Conservation (phyloP, 2,113 vertebrate genomes). For the Columba livia region DNA sequence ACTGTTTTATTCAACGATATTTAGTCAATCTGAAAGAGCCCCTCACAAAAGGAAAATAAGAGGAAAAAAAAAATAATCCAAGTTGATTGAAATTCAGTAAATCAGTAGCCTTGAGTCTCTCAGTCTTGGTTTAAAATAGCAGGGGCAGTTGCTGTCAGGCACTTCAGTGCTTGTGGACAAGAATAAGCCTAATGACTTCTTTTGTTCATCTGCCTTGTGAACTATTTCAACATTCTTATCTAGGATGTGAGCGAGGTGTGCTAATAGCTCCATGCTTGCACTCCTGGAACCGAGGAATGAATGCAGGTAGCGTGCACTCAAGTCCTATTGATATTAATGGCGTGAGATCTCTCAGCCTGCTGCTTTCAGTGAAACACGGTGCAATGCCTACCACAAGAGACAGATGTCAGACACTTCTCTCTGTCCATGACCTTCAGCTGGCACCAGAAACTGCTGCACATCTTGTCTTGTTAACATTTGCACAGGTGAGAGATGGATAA, state of each 20-base stretch:
- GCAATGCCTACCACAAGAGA: slow-evolving; percentile 4
- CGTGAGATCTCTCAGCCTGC: slow-evolving; percentile 33
- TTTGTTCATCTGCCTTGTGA: slow-evolving; percentile 51
- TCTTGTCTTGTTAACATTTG: slow-evolving; percentile 62
- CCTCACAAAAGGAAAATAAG: slow-evolving; percentile 12
- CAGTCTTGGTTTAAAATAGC: slow-evolving; percentile 53
- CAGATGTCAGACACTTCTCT: slow-evolving; percentile 24
- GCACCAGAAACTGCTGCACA: background rate
- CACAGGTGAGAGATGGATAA: slow-evolving; percentile 61
- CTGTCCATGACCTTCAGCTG: slow-evolving; percentile 44
- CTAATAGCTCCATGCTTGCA: background rate
- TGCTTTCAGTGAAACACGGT: slow-evolving; percentile 29
- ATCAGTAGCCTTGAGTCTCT: slow-evolving; percentile 23
- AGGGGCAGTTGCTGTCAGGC: background rate
- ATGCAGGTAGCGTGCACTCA: background rate
- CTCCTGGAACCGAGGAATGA: background rate
- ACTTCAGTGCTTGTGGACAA: slow-evolving; percentile 7
- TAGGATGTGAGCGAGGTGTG: background rate
- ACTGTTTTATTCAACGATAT: slow-evolving; percentile 35
- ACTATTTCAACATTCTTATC: slow-evolving; percentile 23
- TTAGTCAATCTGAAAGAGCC: background rate
- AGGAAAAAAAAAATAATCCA: slow-evolving; percentile 15
- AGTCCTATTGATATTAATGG: slow-evolving; percentile 49
- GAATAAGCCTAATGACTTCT: slow-evolving; percentile 43
- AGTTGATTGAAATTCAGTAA: background rate